Base-by-base conservation (phyloP, 2,888 invertebrate genomes). In the Orgyia antiqua region DNA sequence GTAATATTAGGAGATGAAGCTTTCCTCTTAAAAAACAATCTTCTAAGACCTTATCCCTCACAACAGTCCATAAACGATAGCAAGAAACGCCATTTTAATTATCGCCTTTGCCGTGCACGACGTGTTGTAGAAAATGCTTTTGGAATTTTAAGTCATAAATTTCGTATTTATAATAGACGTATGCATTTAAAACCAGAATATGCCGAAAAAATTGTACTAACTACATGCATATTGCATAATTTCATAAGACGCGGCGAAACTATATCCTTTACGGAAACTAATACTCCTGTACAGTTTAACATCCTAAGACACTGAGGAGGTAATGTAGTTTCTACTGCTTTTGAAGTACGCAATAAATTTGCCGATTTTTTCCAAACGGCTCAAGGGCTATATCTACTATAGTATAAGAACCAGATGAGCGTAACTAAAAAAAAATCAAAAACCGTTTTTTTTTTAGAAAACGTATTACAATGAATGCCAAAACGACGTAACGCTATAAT, bases 281-380 rank as follows among this genome's bases (percentile, higher is more conserved):
- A 29, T 36, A 33, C 15, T 33, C 32, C 30, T 32, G 35, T 36
- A 36, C 36, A 24, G 20, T 40, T 40, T 20, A 40, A 36, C 27
- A 36, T 36, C 13, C 33, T 36, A 20, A 15, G 40, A 40, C 36
- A 18, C 27, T 33, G 36, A 39, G 33, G 38, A 27, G 31, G 31
- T 29, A 36, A 32, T 36, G 36, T 29, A 32, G 27, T 27, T 34
- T 39, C 33, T 24, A 28, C 29, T n/a, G 33, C 40, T 33, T 40
- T 40, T 29, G 36, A 40, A 26, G 36, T 36, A 40, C 40, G 36
- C 40, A 21, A 40, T 40, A n/a, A 31, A 40, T 40, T 36, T 27
- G 31, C 39, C 10, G 40, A 40, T 33, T 36, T 26, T 15, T 36
- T 40, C 15, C 36, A 40, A 36, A 36, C 36, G 12, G 1, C 40